A percentile compares a stretch with the other conserved stretches of the same genome.
Conservation (phyloP, 2,888 invertebrate species). For the Morpho deidamia region DNA sequence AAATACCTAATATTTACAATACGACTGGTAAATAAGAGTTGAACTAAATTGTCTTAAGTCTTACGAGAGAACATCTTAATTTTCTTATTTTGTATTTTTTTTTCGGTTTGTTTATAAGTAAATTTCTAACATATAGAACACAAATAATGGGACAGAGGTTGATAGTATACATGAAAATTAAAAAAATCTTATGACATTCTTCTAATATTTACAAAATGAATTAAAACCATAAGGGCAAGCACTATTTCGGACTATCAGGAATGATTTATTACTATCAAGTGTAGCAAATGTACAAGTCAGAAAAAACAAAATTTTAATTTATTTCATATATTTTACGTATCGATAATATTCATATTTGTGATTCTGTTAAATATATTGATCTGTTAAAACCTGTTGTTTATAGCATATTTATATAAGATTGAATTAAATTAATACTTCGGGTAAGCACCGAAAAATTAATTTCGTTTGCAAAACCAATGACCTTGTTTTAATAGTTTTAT, state of each 20-base stretch:
- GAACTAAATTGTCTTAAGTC: slow-evolving; percentile 41
- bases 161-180: slow-evolving; percentile 34
- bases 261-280: not conserved
- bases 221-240: not conserved
- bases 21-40: slow-evolving; percentile 48
- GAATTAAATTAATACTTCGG: no score
- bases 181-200: slow-evolving; percentile 40
- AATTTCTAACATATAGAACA: slow-evolving; percentile 39
- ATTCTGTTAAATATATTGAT: no score
- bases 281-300: not conserved
- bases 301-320: no score
- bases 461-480: no score
- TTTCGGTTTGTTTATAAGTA: slow-evolving; percentile 18
- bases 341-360: no score
- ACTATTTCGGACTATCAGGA: not conserved
- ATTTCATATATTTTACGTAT: no score
- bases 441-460: no score
- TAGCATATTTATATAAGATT: no score
- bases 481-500: no score
- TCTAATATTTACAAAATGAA: slow-evolving; percentile 49
- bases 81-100: slow-evolving; percentile 15
- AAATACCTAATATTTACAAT: slow-evolving; percentile 66
- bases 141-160: slow-evolving; percentile 48
- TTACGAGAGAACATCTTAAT: slow-evolving; percentile 19
- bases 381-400: no score